These are phyloP conservation scores for Nycticryphes semicollaris DNA, from an alignment of 2,113 vertebrate species.

Conservation along the genomic window DNA sequence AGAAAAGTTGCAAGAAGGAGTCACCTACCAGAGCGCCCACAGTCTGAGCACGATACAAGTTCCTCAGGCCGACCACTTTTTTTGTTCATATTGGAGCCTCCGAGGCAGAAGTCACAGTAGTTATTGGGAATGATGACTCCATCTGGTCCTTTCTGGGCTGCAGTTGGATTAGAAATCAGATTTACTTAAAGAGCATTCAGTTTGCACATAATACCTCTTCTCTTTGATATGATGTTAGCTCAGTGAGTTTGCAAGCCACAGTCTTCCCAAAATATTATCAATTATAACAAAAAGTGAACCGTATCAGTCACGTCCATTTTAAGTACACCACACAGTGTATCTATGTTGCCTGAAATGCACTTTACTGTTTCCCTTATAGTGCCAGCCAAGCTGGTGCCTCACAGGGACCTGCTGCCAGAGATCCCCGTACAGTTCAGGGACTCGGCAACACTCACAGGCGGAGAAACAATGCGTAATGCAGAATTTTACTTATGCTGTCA, in stretches of 20 bases:
- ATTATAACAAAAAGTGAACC: not conserved
- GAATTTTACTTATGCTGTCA: not conserved
- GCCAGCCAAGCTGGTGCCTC: not conserved
- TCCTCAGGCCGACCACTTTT: slow-evolving; percentile 92
- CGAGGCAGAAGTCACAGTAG: slow-evolving; percentile 96
- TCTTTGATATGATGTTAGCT: not conserved
- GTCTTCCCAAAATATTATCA: not conserved
- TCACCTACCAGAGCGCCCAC: slow-evolving; percentile 92
- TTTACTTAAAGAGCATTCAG: slow-evolving; percentile 20
- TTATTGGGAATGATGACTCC: slow-evolving; percentile 91
- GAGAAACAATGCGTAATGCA: not conserved
- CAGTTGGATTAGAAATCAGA: slow-evolving; percentile 32
- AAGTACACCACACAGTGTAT: not conserved
- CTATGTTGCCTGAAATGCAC: not conserved
- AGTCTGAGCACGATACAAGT: slow-evolving; percentile 91
- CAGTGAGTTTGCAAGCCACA: not conserved
- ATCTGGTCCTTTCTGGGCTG: slow-evolving; percentile 91
- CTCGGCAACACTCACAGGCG: accelerated
- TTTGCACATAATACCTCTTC: not conserved
- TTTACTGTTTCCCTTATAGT: not conserved
- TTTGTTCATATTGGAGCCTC: slow-evolving; percentile 91
- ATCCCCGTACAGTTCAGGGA: not conserved
- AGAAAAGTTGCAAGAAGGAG: slow-evolving; percentile 41
- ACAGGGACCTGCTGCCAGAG: not conserved
- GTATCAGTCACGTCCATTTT: not conserved